These are phyloP conservation scores for Entomobrya proxima DNA, from an alignment of 2,888 invertebrate species.

Conservation along the genomic window DNA sequence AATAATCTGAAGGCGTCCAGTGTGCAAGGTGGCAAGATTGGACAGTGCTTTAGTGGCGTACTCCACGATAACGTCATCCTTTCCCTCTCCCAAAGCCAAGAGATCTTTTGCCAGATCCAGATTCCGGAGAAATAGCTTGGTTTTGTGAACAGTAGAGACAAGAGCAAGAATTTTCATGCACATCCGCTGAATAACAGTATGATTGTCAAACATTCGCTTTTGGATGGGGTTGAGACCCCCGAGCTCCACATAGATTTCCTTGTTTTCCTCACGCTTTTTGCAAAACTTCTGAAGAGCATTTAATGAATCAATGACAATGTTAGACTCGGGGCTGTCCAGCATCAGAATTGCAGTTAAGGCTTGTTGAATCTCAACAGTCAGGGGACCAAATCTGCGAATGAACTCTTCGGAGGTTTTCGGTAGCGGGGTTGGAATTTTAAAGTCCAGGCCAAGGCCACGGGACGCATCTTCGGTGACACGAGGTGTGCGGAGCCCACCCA, in stretches of 20 bases:
- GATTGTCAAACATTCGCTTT: slow-evolving; percentile 59
- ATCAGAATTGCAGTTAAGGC: slow-evolving; percentile 71
- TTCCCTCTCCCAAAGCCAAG: slow-evolving; percentile 42
- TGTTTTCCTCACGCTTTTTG: slow-evolving; percentile 68
- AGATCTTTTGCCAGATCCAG: slow-evolving; percentile 66
- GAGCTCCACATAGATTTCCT: slow-evolving; percentile 66
- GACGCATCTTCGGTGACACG: slow-evolving; percentile 4
- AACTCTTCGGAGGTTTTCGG: slow-evolving; percentile 55
- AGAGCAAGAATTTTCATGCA: slow-evolving; percentile 71
- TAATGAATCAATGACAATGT: slow-evolving; percentile 72
- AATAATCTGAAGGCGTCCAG: slow-evolving; percentile 71
- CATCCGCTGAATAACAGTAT: slow-evolving; percentile 70
- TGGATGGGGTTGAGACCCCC: slow-evolving; percentile 62
- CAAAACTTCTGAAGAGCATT: slow-evolving; percentile 72
- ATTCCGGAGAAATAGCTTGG: slow-evolving; percentile 66
- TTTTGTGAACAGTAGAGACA: slow-evolving; percentile 62
- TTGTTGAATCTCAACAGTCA: slow-evolving; percentile 68
- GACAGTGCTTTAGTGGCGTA: slow-evolving; percentile 65
- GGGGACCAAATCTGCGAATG: slow-evolving; percentile 70
- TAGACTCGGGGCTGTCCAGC: slow-evolving; percentile 69
- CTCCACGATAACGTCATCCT: slow-evolving; percentile 71
- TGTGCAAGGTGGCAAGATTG: slow-evolving; percentile 68
- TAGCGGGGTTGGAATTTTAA: slow-evolving; percentile 43
- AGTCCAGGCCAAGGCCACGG: slow-evolving; percentile 52
- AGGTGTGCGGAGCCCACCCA: slow-evolving; percentile 36